phyloP scores from a whole-genome alignment of 2,113 vertebrate genomes.

The Hippocampus guttulatus region DNA sequence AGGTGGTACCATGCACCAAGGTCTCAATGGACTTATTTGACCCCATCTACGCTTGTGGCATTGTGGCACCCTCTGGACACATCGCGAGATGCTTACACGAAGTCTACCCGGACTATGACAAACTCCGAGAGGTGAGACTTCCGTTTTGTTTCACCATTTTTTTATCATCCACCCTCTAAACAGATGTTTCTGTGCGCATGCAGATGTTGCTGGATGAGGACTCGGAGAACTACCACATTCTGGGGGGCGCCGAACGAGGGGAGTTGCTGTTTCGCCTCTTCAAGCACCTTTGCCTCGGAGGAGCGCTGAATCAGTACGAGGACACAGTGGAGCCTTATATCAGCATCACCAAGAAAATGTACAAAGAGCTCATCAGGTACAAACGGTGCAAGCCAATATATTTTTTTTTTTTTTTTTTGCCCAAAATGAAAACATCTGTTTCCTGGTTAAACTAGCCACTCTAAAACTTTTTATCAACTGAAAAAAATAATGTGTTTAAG shows the following conservation, averaged over 20 bases:
- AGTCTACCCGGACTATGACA: constrained; percentile 66
- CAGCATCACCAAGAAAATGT: constrained; percentile 82
- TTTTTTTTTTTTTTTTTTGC: no score
- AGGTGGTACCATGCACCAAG: constrained; percentile 65
- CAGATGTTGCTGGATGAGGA: constrained; percentile 86
- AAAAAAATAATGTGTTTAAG: neutral
- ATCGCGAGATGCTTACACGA: constrained; percentile 70
- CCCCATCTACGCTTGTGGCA: constrained; percentile 64
- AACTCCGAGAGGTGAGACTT: constrained; percentile 64
- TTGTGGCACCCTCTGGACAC: constrained; percentile 63
- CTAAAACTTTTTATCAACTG: neutral
- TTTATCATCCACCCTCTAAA: neutral
- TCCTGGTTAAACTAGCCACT: neutral
- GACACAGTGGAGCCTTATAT: constrained; percentile 84
- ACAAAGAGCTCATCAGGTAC: constrained; percentile 91
- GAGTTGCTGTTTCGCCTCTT: constrained; percentile 93
- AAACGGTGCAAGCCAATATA: neutral
- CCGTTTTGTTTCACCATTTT: neutral
- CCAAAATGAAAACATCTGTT: neutral
- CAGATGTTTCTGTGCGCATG: constrained; percentile 14
- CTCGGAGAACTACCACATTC: constrained; percentile 78
- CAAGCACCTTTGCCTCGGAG: constrained; percentile 91
- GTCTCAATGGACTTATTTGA: constrained; percentile 72
- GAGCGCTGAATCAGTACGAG: constrained; percentile 89
- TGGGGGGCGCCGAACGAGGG: constrained; percentile 73